A percentile compares a stretch with the other conserved stretches of the same genome.
These are phyloP conservation scores for Parazoanthus atlanticus DNA, from an alignment of 92 coral and sea anemone genomes.

Conservation along the genomic window DNA sequence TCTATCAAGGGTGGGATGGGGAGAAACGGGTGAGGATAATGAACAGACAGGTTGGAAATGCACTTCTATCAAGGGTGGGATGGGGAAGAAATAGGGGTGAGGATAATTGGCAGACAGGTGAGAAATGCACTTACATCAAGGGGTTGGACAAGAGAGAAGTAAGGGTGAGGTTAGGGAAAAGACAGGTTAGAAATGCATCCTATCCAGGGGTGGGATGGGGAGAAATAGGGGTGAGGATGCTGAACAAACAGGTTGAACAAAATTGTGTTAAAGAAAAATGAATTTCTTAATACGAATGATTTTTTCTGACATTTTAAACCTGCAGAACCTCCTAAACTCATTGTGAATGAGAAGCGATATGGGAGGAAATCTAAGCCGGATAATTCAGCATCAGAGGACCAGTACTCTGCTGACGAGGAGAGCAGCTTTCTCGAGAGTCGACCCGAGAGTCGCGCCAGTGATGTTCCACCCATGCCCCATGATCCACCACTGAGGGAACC, in stretches of 20 bases:
- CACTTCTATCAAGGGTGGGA: neutral
- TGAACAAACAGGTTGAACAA: too few relatives aligned
- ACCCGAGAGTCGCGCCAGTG: conserved; percentile 79
- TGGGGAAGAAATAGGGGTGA: neutral
- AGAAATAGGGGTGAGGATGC: neutral
- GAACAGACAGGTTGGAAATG: conserved; percentile 53
- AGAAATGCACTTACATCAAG: too few relatives aligned
- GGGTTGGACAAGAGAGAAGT: too few relatives aligned
- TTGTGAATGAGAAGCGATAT: conserved; percentile 94
- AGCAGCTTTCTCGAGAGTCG: conserved; percentile 88
- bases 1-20: too few relatives aligned
- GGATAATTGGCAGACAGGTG: too few relatives aligned
- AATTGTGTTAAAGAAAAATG: neutral
- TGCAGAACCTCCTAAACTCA: conserved; percentile 95
- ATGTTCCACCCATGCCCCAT: conserved; percentile 50
- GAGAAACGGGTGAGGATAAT: conserved; percentile 65
- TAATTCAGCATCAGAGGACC: conserved; percentile 82
- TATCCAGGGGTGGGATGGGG: neutral
- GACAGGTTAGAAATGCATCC: conserved; percentile 43
- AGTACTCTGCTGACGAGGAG: conserved; percentile 95
- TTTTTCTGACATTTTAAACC: conserved; percentile 15
- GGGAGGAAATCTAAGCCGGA: conserved; percentile 94
- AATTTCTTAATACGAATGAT: neutral
- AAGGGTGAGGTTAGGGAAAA: conserved; percentile 67
- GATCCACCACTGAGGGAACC: conserved; percentile 61